These are phyloP conservation scores for Bombyx mori DNA, from an alignment of 1,140 invertebrate genomes.

Conservation along the genomic window ASM3026992v2 NC_085132.1:3872501-3873000, in stretches of 20 bases:
- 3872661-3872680: constrained; percentile 67
- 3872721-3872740: constrained; percentile 40
- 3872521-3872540: constrained; percentile 63
- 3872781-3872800: too few species aligned
- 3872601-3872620: constrained; percentile 67
- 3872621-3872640: constrained; percentile 64
- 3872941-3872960: too few species aligned
- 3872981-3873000: too few species aligned
- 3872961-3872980: too few species aligned
- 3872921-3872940: too few species aligned
- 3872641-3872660: constrained; percentile 60
- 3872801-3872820: too few species aligned
- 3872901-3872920: too few species aligned
- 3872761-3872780: too few species aligned
- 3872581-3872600: constrained; percentile 61
- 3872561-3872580: constrained; percentile 64
- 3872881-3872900: too few species aligned
- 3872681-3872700: constrained; percentile 50
- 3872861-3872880: too few species aligned
- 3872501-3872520: constrained; percentile 70
- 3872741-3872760: constrained; percentile 8
- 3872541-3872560: constrained; percentile 66
- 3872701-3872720: constrained; percentile 50
- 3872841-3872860: too few species aligned
- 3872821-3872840: too few species aligned